These are phyloP conservation scores for Trissolcus brochymenae DNA, from an alignment of 2,888 invertebrate genomes.

Conservation along the genomic window DNA sequence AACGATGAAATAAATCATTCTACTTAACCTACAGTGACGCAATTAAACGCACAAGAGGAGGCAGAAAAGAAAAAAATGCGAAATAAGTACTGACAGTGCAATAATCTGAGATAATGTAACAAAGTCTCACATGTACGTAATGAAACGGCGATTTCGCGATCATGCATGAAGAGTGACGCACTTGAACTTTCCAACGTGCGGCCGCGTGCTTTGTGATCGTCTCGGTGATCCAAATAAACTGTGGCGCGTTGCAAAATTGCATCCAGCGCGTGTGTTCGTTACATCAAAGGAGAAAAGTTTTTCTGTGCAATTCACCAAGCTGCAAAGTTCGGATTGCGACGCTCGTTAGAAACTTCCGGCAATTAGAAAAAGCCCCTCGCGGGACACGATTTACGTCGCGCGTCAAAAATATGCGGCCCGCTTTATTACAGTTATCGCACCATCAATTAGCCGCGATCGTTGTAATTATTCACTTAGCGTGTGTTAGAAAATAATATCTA, in stretches of 20 bases:
- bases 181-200: slow-evolving; percentile 27
- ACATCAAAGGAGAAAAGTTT: slow-evolving; percentile 16
- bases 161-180: slow-evolving; percentile 29
- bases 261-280: slow-evolving; percentile 41
- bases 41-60: slow-evolving; percentile 1
- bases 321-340: slow-evolving; percentile 34
- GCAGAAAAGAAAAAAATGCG: slow-evolving; percentile 15
- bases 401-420: slow-evolving; percentile 30
- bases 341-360: slow-evolving; percentile 59
- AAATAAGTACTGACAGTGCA: slow-evolving; percentile 20
- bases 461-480: slow-evolving; percentile 40
- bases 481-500: slow-evolving; percentile 16
- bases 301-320: slow-evolving; percentile 24
- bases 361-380: slow-evolving; percentile 50
- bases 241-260: slow-evolving; percentile 45
- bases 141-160: slow-evolving; percentile 37
- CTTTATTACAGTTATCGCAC: slow-evolving; percentile 40
- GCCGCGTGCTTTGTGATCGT: slow-evolving; percentile 32
- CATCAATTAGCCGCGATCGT: slow-evolving; percentile 24
- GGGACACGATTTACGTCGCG: slow-evolving; percentile 38
- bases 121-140: slow-evolving; percentile 23
- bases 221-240: slow-evolving; percentile 53
- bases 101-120: slow-evolving; percentile 8
- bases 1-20: slow-evolving; percentile 4
- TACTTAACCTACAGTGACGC: slow-evolving; percentile 13